A percentile compares a stretch with the other conserved stretches of the same genome.
Conservation (phyloP, 2,113 vertebrate species). For the Ochotona princeps region DNA sequence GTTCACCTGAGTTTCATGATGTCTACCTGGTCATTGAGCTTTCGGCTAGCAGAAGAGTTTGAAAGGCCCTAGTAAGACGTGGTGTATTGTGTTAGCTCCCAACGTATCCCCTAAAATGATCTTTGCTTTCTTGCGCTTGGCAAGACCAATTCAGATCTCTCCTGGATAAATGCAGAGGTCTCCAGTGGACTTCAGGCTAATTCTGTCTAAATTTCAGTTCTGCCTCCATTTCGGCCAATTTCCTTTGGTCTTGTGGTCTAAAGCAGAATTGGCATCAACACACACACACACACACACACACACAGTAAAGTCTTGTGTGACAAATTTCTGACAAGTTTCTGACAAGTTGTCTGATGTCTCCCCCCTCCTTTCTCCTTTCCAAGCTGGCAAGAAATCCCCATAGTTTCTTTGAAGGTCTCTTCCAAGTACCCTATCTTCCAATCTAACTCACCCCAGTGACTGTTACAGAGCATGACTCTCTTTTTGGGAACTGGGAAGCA, state of each 20-base stretch:
- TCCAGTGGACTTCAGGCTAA: not conserved
- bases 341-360: too few species aligned
- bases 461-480: not conserved
- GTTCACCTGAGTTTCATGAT: not conserved
- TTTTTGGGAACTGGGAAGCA: not conserved
- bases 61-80: not conserved
- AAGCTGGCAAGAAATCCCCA: not conserved
- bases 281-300: not conserved
- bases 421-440: not conserved
- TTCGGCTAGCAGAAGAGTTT: not conserved
- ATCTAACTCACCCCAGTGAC: not conserved
- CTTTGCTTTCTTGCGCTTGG: not conserved
- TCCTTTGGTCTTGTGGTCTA: not conserved
- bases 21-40: not conserved
- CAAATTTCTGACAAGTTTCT: not conserved
- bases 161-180: not conserved
- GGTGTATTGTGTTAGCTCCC: not conserved
- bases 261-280: not conserved
- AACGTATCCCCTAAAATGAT: not conserved
- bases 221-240: not conserved
- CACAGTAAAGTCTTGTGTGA: not conserved
- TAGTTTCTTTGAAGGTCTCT: not conserved
- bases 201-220: too few species aligned
- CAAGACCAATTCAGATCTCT: not conserved
- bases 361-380: too few species aligned